These are phyloP conservation scores for Drosophila prosaltans DNA, from an alignment of 1,140 invertebrate species.

Conservation along the genomic window DNA sequence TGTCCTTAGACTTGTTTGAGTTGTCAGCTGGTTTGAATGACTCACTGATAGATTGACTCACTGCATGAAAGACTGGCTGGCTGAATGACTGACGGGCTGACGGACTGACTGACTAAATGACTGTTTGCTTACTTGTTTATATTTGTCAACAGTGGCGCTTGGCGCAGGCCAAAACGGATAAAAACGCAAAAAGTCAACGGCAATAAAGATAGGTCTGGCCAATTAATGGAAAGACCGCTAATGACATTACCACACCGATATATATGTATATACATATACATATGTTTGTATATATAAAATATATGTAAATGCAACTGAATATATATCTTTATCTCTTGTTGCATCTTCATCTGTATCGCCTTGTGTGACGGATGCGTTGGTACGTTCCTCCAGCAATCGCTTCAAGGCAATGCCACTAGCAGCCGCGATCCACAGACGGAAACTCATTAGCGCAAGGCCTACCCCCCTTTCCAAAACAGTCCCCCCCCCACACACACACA, in stretches of 20 bases:
- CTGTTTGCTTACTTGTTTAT: conserved; percentile 51
- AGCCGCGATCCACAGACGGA: conserved; percentile 55
- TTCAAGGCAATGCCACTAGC: conserved; percentile 14
- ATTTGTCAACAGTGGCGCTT: conserved; percentile 51
- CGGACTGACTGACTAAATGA: background rate
- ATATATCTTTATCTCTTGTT: background rate
- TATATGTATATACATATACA: too few species aligned
- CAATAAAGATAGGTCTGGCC: conserved; percentile 46
- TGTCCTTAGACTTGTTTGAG: conserved; percentile 74
- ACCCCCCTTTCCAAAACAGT: background rate
- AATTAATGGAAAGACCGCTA: conserved; percentile 68
- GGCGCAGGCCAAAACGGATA: conserved; percentile 41
- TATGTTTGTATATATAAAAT: background rate
- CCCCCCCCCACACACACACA: background rate
- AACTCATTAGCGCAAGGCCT: conserved; percentile 71
- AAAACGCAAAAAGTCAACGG: conserved; percentile 48
- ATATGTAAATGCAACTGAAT: background rate
- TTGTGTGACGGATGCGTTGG: conserved; percentile 1
- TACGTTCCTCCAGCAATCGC: conserved; percentile 1
- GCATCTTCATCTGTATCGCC: background rate
- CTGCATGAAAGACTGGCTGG: conserved; percentile 61
- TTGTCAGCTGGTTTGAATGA: conserved; percentile 71
- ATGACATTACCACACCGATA: conserved; percentile 49
- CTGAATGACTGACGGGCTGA: conserved; percentile 29
- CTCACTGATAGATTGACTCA: conserved; percentile 69